Base-by-base conservation (phyloP, 1,140 invertebrate genomes). In the Dendroctonus valens region DNA sequence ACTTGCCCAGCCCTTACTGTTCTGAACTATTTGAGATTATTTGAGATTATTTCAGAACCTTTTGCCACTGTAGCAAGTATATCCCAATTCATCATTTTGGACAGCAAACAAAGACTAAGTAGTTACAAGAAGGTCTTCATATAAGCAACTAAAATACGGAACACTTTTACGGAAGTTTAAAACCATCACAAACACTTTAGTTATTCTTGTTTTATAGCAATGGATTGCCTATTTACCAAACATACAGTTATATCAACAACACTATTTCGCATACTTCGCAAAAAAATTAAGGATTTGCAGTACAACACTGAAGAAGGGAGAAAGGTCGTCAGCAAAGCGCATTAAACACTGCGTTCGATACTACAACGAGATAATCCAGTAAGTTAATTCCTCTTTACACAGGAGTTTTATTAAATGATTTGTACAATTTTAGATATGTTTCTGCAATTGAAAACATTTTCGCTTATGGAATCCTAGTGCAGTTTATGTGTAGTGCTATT, bases 401-500 rank as follows among this genome's bases (percentile, higher is more conserved):
- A 26, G 58, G 7, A 50, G 14, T 39, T 62, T 39, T 39, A 46
- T 14, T 44, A 40, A 41, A 26, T 26, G 26, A 1, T 26, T 2
- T 26, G 26, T 26, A 4, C 15, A 37, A 14, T 71, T 73, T 61
- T 48, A 71, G 71, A 8, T 72, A 70, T 52, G 55, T 64, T 39
- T 11, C 41, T 11, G 44, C 63, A 14, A 67, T 73, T 48, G 69
- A 73, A 64, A 44, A 55, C 3, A 72, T 55, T 11, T 70, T 70
- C 65, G 72, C 72, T 4, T 58, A 65, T 44, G 72, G 67, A 11
- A 72, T 72, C 15, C 70, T 73, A 38, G 46, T 73, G 6, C 72
- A 73, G 58, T 73, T 73, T 67, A 12, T 72, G n/a, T 72, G 70
- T 49, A 73, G 72, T 50, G 67, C 65, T 14, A 38, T 72, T 9